Conservation (phyloP, 2,113 vertebrate genomes). For the Steatornis caripensis region DNA sequence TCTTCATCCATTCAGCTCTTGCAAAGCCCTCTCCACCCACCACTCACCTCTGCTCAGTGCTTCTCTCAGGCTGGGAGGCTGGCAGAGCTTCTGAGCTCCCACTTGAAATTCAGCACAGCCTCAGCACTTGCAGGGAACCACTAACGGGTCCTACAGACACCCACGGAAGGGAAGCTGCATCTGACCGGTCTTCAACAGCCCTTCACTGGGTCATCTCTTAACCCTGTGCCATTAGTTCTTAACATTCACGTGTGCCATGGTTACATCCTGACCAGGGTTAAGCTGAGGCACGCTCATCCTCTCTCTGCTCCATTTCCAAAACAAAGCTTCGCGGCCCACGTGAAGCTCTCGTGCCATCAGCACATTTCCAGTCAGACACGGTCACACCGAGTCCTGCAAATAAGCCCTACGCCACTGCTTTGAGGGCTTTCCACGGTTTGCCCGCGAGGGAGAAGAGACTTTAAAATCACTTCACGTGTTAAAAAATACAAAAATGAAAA, state of each 20-base stretch:
- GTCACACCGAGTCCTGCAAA: neutral
- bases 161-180: rapidly evolving
- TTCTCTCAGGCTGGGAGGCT: rapidly evolving
- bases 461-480: neutral
- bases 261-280: neutral
- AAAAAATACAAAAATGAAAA: neutral
- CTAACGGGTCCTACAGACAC: neutral
- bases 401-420: neutral
- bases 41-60: rapidly evolving
- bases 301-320: neutral
- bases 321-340: neutral
- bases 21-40: neutral
- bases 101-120: rapidly evolving
- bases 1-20: neutral
- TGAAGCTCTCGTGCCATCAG: neutral
- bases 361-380: neutral
- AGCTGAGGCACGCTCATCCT: neutral
- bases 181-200: rapidly evolving
- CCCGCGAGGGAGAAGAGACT: neutral
- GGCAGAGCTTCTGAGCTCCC: neutral
- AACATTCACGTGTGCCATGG: rapidly evolving
- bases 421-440: neutral
- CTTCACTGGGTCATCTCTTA: neutral
- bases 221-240: too few species aligned
- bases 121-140: neutral